Conservation (phyloP, 2,797 vertebrate genomes). For the Karalla daura region DNA sequence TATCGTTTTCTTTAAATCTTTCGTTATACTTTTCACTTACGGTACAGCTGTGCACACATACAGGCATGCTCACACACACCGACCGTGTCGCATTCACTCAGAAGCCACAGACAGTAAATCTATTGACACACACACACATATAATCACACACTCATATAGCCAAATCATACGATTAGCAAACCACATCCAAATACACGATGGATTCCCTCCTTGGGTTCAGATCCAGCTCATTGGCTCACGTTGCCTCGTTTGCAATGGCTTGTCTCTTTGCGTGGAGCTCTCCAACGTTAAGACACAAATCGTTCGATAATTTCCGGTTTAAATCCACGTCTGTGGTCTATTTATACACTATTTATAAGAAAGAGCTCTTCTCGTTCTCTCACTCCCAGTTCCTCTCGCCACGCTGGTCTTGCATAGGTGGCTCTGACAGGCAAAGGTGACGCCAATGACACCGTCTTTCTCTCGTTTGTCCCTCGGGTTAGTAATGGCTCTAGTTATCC, state of each 20-base stretch:
- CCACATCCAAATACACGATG: background rate
- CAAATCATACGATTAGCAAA: conserved; percentile 23
- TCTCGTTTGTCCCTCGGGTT: conserved; percentile 24
- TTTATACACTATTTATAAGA: conserved; percentile 51
- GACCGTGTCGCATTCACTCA: conserved; percentile 48
- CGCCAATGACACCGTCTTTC: conserved; percentile 17
- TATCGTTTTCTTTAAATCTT: conserved; percentile 39
- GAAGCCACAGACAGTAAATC: conserved; percentile 55
- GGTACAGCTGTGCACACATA: conserved; percentile 58
- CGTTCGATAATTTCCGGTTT: conserved; percentile 24
- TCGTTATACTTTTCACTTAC: conserved; percentile 53
- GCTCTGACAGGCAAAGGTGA: conserved; percentile 49
- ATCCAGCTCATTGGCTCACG: conserved; percentile 14
- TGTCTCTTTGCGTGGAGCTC: background rate
- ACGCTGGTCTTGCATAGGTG: conserved; percentile 60
- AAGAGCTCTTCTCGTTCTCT: conserved; percentile 8
- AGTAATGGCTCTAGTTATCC: conserved; percentile 53
- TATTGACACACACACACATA: conserved; percentile 38
- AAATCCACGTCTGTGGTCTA: conserved; percentile 18
- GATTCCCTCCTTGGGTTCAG: conserved; percentile 13
- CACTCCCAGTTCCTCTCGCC: conserved; percentile 25
- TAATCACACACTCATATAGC: conserved; percentile 20
- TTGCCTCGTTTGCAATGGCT: background rate
- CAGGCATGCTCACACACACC: conserved; percentile 65
- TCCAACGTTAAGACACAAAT: conserved; percentile 15